phyloP scores from a whole-genome alignment of 2,888 invertebrate species.

The Tenthredo distinguenda region DNA sequence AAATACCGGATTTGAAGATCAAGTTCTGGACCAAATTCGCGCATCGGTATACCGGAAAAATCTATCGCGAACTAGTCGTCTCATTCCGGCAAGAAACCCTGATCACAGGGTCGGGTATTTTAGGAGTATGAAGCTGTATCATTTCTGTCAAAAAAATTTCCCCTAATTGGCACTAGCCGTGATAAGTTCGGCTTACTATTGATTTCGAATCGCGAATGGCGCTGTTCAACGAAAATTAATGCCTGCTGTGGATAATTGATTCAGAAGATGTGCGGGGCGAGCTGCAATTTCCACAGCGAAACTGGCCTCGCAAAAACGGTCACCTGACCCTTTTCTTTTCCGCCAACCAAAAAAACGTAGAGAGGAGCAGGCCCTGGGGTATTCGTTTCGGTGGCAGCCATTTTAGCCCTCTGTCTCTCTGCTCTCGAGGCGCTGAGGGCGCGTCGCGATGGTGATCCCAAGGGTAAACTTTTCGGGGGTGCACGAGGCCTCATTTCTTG shows the following conservation, averaged over 20 bases:
- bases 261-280: constrained; percentile 78
- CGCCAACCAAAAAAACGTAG: constrained; percentile 87
- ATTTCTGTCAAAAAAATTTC: background rate
- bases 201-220: background rate
- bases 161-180: background rate
- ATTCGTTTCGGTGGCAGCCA: constrained; percentile 72
- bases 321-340: constrained; percentile 88
- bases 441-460: constrained; percentile 78
- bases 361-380: constrained; percentile 80
- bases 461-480: constrained; percentile 79
- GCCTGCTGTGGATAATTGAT: background rate
- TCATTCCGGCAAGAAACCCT: background rate
- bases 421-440: constrained; percentile 82
- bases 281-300: constrained; percentile 88
- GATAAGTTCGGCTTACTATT: background rate
- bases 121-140: background rate
- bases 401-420: constrained; percentile 76
- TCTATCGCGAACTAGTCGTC: background rate
- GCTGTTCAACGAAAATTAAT: background rate
- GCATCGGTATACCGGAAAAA: background rate
- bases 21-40: background rate
- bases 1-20: background rate
- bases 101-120: background rate
- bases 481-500: constrained; percentile 73
- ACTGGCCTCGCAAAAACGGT: constrained; percentile 88